phyloP scores from a whole-genome alignment of 2,797 vertebrate species.

The Rachycentron canadum region DNA sequence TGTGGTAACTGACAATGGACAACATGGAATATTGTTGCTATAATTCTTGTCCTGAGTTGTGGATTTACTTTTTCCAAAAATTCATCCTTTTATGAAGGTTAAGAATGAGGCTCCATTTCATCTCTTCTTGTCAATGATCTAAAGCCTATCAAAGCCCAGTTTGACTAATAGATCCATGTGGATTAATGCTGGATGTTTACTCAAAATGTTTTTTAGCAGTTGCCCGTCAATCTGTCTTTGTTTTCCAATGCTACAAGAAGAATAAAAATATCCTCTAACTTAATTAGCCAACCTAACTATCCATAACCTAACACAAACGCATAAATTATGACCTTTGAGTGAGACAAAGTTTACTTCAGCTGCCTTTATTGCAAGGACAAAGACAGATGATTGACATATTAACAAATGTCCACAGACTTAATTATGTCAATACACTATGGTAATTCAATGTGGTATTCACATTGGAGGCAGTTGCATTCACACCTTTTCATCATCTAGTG shows the following conservation, averaged over 20 bases:
- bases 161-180: neutral
- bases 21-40: constrained; percentile 1
- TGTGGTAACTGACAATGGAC: neutral
- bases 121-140: neutral
- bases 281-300: no score
- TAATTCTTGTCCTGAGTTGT: neutral
- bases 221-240: neutral
- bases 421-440: no score
- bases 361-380: neutral
- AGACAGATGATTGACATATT: neutral
- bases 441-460: no score
- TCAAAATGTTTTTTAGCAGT: neutral
- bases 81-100: neutral
- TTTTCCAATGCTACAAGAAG: no score
- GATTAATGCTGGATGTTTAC: neutral
- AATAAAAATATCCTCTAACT: no score
- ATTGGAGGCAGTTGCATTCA: no score
- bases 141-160: neutral
- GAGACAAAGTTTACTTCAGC: neutral
- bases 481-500: no score
- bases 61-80: neutral
- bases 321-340: no score
- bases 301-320: no score
- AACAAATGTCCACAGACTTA: neutral
- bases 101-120: neutral